Conservation (phyloP, 1,140 invertebrate species). For the Pseudobourletiella spinata region DNA sequence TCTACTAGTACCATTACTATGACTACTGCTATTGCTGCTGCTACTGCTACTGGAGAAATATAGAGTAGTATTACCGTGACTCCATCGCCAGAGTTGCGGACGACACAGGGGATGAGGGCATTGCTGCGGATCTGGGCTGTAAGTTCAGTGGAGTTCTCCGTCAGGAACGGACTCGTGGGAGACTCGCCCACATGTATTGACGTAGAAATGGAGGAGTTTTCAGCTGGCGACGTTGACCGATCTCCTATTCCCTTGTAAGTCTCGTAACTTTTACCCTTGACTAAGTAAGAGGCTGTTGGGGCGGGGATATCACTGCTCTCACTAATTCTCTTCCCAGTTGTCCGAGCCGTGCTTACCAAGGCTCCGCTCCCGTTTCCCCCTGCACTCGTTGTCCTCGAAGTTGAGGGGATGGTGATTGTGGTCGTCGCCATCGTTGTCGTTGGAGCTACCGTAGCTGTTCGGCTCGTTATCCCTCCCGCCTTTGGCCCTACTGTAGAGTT, state of each 20-base stretch:
- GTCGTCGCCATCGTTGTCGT: too few relatives aligned
- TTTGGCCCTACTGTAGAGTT: too few relatives aligned
- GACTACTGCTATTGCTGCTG: too few relatives aligned
- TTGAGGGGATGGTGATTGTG: too few relatives aligned
- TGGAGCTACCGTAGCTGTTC: too few relatives aligned
- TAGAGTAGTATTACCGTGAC: slow-evolving; percentile 56
- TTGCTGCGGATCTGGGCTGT: slow-evolving; percentile 71
- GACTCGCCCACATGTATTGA: slow-evolving; percentile 3
- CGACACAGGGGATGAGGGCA: slow-evolving; percentile 67
- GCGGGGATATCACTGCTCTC: too few relatives aligned
- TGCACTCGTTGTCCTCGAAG: too few relatives aligned
- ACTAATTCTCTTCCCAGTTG: too few relatives aligned
- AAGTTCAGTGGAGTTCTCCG: slow-evolving; percentile 68
- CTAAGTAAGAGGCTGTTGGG: not conserved
- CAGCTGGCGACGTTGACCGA: slow-evolving; percentile 9
- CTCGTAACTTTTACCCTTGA: slow-evolving; percentile 10
- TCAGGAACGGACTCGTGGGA: slow-evolving; percentile 53
- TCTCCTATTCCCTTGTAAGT: slow-evolving; percentile 7
- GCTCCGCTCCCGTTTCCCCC: too few relatives aligned
- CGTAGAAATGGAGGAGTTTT: slow-evolving; percentile 11
- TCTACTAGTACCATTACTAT: too few relatives aligned
- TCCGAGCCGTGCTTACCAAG: too few relatives aligned
- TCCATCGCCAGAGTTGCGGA: slow-evolving; percentile 72
- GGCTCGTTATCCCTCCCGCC: too few relatives aligned
- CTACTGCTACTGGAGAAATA: not conserved